Evolutionary conservation across 1,140 invertebrate species (phyloP), one percentile per base, ranked within the genome.

Genomic region (Leptinotarsa undecemlineata): DNA sequence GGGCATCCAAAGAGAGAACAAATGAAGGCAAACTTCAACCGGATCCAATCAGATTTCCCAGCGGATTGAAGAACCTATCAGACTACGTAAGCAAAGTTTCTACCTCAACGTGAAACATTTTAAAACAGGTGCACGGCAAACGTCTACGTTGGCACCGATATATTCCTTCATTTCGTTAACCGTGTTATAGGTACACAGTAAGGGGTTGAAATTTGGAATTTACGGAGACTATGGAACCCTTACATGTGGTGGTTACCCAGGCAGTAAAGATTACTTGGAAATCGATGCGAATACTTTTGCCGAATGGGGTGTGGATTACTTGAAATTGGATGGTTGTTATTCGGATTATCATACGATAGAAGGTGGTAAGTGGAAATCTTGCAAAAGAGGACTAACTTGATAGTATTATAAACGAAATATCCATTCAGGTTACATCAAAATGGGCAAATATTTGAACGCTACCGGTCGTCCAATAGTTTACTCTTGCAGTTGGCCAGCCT

Each of bases 401-500:
- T 23, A 15, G 19, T 63, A 20, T 61, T 61, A 33, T 33, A 33
- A 33, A 33, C 26, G 26, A 0, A 33, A 33, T 33, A 8, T 33
- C 71, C 76, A 76, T 75, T 47, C 33, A 82, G 82, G 83, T 47
- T 84, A 84, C 74, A 72, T 76, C 13, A 69, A 80, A 42, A 84
- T 82, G 79, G 81, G 81, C n/a, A 75, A 74, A 48, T 82, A 77
- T 76, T 71, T 97, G 48, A 96, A 96, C 81, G 81, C 88, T 75
- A 96, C 94, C 21, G 93, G 93, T 26, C 88, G 94, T 61, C 91
- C 92, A 0, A 96, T 97, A 82, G 88, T 96, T 0, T 97, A 94
- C 82, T 95, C 94, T 1, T 97, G 95, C 85, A 94, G 93, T 81
- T 96, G 94, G 93, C 95, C 95, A 1, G 92, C 90, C n/a, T 95